A percentile compares a stretch with the other conserved stretches of the same genome.
Conservation (phyloP, 2,888 invertebrate genomes). For the Drosophila rellima region DNA sequence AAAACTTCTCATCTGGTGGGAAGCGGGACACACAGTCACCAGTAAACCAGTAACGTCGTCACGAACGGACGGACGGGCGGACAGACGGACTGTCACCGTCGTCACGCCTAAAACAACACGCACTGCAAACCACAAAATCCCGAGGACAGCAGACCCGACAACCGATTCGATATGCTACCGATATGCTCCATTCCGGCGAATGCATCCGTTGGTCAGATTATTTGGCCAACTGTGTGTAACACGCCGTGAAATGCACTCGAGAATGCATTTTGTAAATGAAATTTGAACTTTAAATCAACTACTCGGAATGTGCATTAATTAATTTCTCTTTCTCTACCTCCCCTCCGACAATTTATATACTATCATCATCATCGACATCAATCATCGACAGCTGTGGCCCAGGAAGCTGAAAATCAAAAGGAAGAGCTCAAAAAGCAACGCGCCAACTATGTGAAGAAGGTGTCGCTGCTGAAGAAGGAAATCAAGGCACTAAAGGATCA, state of each 20-base stretch:
- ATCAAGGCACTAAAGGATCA: slow-evolving; percentile 92
- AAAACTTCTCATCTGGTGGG: slow-evolving; percentile 52
- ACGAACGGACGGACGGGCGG: slow-evolving; percentile 23
- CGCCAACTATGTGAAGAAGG: slow-evolving; percentile 93
- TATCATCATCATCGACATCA: background rate
- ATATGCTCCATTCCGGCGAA: slow-evolving; percentile 62
- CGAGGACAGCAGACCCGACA: slow-evolving; percentile 54
- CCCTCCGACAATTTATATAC: slow-evolving; percentile 17
- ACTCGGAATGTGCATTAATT: slow-evolving; percentile 52
- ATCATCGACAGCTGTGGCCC: slow-evolving; percentile 89
- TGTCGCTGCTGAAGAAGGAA: slow-evolving; percentile 90
- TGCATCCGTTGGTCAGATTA: slow-evolving; percentile 57
- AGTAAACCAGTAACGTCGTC: slow-evolving; percentile 55
- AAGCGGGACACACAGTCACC: slow-evolving; percentile 39
- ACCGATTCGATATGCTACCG: slow-evolving; percentile 49
- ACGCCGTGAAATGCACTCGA: slow-evolving; percentile 75
- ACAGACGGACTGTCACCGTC: slow-evolving; percentile 49
- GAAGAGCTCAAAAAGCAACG: slow-evolving; percentile 92
- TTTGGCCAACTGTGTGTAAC: slow-evolving; percentile 55
- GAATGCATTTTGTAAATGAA: slow-evolving; percentile 82
- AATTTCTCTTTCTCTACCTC: slow-evolving; percentile 45
- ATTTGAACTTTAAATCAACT: slow-evolving; percentile 66
- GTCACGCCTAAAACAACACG: slow-evolving; percentile 59
- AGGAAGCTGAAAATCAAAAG: slow-evolving; percentile 93
- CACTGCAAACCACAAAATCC: slow-evolving; percentile 37